Evolutionary conservation across 2,797 vertebrate species (phyloP).

Genomic region (Myoxocephalus aenaeus): DNA sequence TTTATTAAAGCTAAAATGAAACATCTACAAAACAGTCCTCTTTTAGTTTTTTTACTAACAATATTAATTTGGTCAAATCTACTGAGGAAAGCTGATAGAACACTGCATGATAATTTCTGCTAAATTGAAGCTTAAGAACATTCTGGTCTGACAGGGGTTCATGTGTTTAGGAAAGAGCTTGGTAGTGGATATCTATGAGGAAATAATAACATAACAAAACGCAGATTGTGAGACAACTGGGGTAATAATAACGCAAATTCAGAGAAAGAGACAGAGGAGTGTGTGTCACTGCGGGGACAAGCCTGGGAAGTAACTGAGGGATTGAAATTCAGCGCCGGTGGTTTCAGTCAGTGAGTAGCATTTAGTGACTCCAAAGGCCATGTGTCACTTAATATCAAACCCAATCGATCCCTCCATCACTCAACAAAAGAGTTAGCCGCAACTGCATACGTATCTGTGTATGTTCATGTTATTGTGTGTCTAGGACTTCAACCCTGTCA

Average conservation of each 20-base stretch:
- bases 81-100: background rate
- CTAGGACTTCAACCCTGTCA: conserved; percentile 8
- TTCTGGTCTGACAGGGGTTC: background rate
- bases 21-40: background rate
- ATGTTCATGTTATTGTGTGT: conserved; percentile 13
- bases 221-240: conserved; percentile 16
- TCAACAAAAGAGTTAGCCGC: conserved; percentile 50
- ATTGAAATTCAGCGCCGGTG: conserved; percentile 65
- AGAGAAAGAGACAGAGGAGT: conserved; percentile 40
- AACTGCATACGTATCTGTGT: conserved; percentile 18
- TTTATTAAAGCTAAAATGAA: background rate
- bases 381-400: conserved; percentile 81
- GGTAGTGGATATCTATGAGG: conserved; percentile 7
- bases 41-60: background rate
- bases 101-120: background rate
- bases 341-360: conserved; percentile 72
- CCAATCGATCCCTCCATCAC: conserved; percentile 74
- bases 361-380: conserved; percentile 82
- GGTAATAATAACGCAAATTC: conserved; percentile 57
- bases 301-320: conserved; percentile 58
- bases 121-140: background rate
- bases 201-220: conserved; percentile 38
- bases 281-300: conserved; percentile 47
- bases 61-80: background rate
- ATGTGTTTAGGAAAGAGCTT: conserved; percentile 7